Conservation (phyloP, 1,140 invertebrate species). For the Pseudoatta argentina region DNA sequence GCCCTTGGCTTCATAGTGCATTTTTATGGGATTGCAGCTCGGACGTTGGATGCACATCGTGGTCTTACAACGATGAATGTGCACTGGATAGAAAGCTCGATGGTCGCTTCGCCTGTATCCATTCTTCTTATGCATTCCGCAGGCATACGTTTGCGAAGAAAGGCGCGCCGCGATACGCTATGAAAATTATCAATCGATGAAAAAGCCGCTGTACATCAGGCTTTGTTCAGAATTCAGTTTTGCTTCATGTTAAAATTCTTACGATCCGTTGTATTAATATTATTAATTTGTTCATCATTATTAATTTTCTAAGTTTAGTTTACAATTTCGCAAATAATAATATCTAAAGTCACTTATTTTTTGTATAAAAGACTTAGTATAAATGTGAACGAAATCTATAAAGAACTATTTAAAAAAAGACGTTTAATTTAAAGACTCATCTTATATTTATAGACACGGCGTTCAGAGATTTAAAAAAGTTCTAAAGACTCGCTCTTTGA, state of each 20-base stretch:
- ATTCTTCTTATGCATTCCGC: constrained; percentile 60
- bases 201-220: constrained; percentile 44
- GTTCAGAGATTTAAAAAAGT: constrained; percentile 39
- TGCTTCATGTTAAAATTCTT: not conserved
- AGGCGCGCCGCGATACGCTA: constrained; percentile 50
- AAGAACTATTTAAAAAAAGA: not conserved
- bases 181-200: constrained; percentile 60
- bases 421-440: constrained; percentile 1
- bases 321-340: not conserved
- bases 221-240: constrained; percentile 27
- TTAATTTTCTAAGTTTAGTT: not conserved
- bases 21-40: constrained; percentile 34
- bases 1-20: constrained; percentile 49
- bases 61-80: constrained; percentile 56
- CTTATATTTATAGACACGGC: not conserved
- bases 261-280: not conserved
- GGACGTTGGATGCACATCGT: constrained; percentile 50
- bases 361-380: not conserved
- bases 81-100: constrained; percentile 55
- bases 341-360: not conserved
- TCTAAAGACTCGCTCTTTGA: constrained; percentile 14
- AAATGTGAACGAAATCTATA: not conserved
- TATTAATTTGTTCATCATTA: not conserved
- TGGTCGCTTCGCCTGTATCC: constrained; percentile 50
- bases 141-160: constrained; percentile 56